Conservation (phyloP, 2,888 invertebrate species). For the Tetragonisca angustula region DNA sequence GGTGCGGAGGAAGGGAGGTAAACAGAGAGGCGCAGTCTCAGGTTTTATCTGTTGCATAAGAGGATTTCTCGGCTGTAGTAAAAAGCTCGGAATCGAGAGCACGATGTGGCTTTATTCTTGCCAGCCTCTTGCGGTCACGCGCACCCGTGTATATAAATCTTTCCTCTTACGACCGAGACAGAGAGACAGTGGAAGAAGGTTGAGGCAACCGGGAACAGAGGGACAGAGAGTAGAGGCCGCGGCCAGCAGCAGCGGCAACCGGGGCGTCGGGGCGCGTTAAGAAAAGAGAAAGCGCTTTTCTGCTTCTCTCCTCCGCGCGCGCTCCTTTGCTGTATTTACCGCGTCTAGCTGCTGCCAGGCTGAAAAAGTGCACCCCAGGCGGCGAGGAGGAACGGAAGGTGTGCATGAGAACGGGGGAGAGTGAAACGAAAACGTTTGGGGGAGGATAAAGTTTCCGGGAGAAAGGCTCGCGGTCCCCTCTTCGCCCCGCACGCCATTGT, state of each 20-base stretch:
- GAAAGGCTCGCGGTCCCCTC: constrained; percentile 34
- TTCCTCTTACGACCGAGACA: constrained; percentile 46
- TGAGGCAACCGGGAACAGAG: constrained; percentile 12
- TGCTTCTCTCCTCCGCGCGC: background rate
- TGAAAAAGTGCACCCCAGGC: constrained; percentile 52
- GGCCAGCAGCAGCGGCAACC: background rate
- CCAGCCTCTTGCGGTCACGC: constrained; percentile 60
- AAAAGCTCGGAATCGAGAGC: constrained; percentile 66
- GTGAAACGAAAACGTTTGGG: constrained; percentile 37
- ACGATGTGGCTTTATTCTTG: constrained; percentile 62
- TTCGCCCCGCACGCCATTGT: constrained; percentile 38
- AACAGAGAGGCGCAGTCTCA: constrained; percentile 22
- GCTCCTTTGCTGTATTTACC: constrained; percentile 44
- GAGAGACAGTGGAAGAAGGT: background rate
- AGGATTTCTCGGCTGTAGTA: constrained; percentile 64
- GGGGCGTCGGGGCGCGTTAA: constrained; percentile 34
- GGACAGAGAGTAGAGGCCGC: background rate
- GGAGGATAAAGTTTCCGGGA: constrained; percentile 46
- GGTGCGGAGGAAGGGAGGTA: constrained; percentile 4
- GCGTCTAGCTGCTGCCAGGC: constrained; percentile 21
- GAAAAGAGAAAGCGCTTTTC: constrained; percentile 43
- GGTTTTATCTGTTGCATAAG: constrained; percentile 62
- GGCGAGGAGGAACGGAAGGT: constrained; percentile 12
- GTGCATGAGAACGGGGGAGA: constrained; percentile 21
- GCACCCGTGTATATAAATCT: constrained; percentile 50